These are phyloP conservation scores for Myotis lucifugus DNA, from an alignment of 2,113 vertebrate genomes.

Conservation along the genomic window DNA sequence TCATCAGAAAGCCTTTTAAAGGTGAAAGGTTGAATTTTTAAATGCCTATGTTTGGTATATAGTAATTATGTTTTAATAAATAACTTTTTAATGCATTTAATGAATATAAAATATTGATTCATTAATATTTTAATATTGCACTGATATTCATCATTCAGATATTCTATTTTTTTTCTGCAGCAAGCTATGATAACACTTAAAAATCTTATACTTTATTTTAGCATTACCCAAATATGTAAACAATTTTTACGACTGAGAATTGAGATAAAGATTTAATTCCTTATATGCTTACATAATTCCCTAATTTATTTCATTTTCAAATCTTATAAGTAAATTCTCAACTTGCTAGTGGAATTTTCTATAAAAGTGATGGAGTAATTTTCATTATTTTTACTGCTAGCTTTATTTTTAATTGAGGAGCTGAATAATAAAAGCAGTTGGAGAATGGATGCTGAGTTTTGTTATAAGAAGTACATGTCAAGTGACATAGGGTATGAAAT, in stretches of 20 bases:
- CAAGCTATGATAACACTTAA: not conserved
- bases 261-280: not conserved
- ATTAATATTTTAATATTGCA: not conserved
- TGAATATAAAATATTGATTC: not conserved
- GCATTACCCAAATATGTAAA: not conserved
- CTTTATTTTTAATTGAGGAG: constrained; percentile 30
- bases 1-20: not conserved
- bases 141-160: not conserved
- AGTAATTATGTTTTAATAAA: constrained; percentile 1
- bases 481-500: not conserved
- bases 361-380: not conserved
- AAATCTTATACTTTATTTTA: constrained; percentile 36
- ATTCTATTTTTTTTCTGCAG: not conserved
- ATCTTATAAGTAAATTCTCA: constrained; percentile 7
- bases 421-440: constrained; percentile 23
- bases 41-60: not conserved
- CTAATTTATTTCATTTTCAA: constrained; percentile 22
- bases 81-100: not conserved
- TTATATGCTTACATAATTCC: not conserved
- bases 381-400: not conserved
- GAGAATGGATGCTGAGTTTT: not conserved
- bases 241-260: not conserved
- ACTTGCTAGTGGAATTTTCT: not conserved
- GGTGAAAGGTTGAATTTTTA: not conserved
- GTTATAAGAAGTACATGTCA: not conserved